Evolutionary conservation across 1,140 invertebrate species (phyloP), one percentile per base, ranked within the genome.

Genomic region (Stegodyphus dumicola): DNA sequence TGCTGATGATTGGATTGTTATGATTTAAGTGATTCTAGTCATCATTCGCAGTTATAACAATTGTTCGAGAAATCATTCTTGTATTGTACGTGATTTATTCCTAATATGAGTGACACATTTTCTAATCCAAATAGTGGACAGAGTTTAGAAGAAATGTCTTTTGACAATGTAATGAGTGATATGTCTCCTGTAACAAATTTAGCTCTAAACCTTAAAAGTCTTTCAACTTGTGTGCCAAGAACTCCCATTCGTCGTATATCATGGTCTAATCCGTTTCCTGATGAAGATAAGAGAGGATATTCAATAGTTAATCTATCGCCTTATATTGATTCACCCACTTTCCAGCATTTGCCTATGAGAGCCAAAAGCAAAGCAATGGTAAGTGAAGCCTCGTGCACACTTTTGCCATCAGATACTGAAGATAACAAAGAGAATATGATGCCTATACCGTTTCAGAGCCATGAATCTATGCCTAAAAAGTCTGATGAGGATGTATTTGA

Each of bases 171-270:
- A 33, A 60, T 15, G 15, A 60, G 56, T 52, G 70, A 60, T 52
- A 54, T 86, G 66, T 86, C 84, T 7, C 84, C 84, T 33, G 54
- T 86, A 1, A 78, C 84, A 10, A 78, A 86, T 66, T 78, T 86
- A 54, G 67, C 84, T 15, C 49, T 65, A 5, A 86, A 86, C 73
- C 65, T 86, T 33, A 77, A 51, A 51, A 49, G 80, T 17, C 11
- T 77, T 15, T 15, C 33, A 13, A 86, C 84, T 7, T 60, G 75
- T 10, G 51, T 64, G 9, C 13, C 75, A 48, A 54, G 69, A 49
- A 78, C 84, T 65, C 84, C 84, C 5, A 86, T 48, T 33, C 84
- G 84, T 15, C 76, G 84, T 6, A 86, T 86, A 6, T 86, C 84
- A 15, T 86, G 75, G 75, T 78, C 75, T n/a, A 78, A 73, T 33